These are phyloP conservation scores for Bombylius major DNA, from an alignment of 2,888 invertebrate genomes.

Conservation along the genomic window DNA sequence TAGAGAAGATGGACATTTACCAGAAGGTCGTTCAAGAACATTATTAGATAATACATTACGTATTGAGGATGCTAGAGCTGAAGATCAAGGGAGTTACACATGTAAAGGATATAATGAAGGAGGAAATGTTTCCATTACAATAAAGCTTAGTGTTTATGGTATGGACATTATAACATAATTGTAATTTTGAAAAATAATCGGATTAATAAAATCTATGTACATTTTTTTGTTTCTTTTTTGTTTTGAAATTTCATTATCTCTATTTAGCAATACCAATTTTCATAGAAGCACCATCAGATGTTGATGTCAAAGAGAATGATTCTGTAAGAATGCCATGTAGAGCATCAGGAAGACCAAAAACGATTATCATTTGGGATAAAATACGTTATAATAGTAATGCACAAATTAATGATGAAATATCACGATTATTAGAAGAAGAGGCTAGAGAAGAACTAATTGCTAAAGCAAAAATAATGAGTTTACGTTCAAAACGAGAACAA, in stretches of 20 bases:
- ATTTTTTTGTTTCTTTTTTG: not conserved
- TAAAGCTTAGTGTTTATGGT: slow-evolving; percentile 21
- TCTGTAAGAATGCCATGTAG: slow-evolving; percentile 21
- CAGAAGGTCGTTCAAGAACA: slow-evolving; percentile 21
- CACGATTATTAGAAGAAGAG: slow-evolving; percentile 33
- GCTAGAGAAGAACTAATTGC: slow-evolving; percentile 18
- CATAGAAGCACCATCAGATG: slow-evolving; percentile 20
- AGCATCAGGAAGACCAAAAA: slow-evolving; percentile 19
- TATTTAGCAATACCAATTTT: slow-evolving; percentile 20
- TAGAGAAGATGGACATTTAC: slow-evolving; percentile 18
- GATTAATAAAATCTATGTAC: not conserved
- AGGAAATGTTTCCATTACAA: slow-evolving; percentile 20
- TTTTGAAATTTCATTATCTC: not conserved
- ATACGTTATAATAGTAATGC: slow-evolving; percentile 2
- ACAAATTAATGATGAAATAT: slow-evolving; percentile 19
- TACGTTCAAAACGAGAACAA: slow-evolving; percentile 17
- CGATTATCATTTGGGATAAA: slow-evolving; percentile 20
- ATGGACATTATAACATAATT: not conserved
- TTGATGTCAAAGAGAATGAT: slow-evolving; percentile 18
- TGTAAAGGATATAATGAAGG: slow-evolving; percentile 22
- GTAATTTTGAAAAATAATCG: not conserved
- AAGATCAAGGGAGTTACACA: slow-evolving; percentile 21
- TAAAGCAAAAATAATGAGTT: slow-evolving; percentile 23
- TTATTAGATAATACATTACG: slow-evolving; percentile 22
- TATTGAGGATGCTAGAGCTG: slow-evolving; percentile 21